A percentile compares a stretch with the other conserved stretches of the same genome.
Evolutionary conservation across 2,888 invertebrate species (phyloP).

Genomic region (Encarsia formosa): DNA sequence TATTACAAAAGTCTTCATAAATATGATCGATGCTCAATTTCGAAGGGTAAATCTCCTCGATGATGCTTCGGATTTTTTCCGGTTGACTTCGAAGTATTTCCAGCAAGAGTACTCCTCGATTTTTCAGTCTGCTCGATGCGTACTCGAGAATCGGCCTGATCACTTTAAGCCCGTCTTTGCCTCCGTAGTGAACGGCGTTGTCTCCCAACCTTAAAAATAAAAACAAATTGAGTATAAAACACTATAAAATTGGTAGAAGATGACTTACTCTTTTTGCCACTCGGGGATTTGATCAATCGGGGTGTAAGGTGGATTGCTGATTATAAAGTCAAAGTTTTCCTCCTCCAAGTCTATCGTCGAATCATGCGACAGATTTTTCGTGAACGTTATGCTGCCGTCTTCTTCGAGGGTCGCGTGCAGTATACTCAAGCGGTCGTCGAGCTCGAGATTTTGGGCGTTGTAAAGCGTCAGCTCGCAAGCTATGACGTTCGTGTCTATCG

Average conservation of each 20-base stretch:
- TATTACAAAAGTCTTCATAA: constrained; percentile 56
- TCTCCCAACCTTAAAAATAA: constrained; percentile 59
- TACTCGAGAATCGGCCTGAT: constrained; percentile 57
- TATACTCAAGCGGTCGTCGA: constrained; percentile 54
- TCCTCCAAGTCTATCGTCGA: constrained; percentile 34
- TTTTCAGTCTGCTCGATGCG: constrained; percentile 52
- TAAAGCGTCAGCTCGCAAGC: constrained; percentile 59
- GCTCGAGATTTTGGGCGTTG: constrained; percentile 54
- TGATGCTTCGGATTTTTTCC: constrained; percentile 51
- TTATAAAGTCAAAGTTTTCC: constrained; percentile 57
- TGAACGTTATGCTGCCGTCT: constrained; percentile 39
- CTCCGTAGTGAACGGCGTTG: constrained; percentile 61
- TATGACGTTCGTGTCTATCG: constrained; percentile 58
- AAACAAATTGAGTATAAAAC: neutral
- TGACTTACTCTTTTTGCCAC: constrained; percentile 56
- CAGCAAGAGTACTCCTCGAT: constrained; percentile 55
- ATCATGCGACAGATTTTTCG: constrained; percentile 29
- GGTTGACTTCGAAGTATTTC: constrained; percentile 60
- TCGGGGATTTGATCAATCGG: constrained; percentile 54
- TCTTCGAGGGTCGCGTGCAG: constrained; percentile 52
- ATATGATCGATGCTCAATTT: constrained; percentile 50
- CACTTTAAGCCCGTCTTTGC: constrained; percentile 60
- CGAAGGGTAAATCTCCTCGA: constrained; percentile 44
- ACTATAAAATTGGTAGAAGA: too few relatives aligned
- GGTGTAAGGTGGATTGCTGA: constrained; percentile 68